These are phyloP conservation scores for Copsychus sechellarum DNA, from an alignment of 2,113 vertebrate genomes.

Conservation along the genomic window DNA sequence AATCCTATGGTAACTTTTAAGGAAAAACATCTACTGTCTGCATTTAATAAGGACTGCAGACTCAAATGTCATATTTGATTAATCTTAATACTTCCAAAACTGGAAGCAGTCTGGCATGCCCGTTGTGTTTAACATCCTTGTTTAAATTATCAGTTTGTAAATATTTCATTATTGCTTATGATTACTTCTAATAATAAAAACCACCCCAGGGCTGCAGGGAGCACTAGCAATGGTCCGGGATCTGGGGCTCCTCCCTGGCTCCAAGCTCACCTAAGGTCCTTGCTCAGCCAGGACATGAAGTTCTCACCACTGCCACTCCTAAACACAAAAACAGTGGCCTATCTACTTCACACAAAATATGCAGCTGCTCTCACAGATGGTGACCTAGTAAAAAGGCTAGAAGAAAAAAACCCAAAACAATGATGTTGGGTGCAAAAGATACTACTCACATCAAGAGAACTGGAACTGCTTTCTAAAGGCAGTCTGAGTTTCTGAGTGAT, in stretches of 20 bases:
- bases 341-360: neutral
- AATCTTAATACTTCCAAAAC: neutral
- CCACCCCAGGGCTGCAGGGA: neutral
- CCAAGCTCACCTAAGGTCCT: neutral
- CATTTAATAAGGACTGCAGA: neutral
- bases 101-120: neutral
- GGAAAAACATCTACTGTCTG: neutral
- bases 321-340: neutral
- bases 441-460: neutral
- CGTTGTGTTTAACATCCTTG: neutral
- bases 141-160: neutral
- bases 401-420: neutral
- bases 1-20: neutral
- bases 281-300: neutral
- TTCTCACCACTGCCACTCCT: neutral
- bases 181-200: neutral
- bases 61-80: neutral
- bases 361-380: conserved; percentile 31
- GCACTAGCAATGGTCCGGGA: fast-evolving
- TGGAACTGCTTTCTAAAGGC: neutral
- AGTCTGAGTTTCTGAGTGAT: neutral
- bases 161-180: neutral
- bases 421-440: neutral
- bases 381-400: neutral
- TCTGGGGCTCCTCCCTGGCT: neutral